phyloP scores from a whole-genome alignment of 1,140 invertebrate species.

The Sminthurides bifidus region DNA sequence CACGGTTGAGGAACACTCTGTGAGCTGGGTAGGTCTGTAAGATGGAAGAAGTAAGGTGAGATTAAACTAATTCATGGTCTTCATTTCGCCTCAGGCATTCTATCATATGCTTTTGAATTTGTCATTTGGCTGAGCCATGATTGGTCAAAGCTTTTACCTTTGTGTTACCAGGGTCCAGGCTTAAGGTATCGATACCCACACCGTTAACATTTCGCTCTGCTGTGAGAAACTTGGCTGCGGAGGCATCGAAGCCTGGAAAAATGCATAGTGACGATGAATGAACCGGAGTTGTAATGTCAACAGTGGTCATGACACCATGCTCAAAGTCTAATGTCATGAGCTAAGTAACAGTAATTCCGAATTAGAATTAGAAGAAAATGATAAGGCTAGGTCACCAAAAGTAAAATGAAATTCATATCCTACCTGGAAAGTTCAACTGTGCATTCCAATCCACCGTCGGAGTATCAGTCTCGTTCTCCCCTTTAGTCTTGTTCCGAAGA shows the following conservation, averaged over 20 bases:
- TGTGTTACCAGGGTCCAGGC: constrained; percentile 44
- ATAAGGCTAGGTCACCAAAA: not conserved
- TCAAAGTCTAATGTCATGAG: not conserved
- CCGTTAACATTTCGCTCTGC: constrained; percentile 6
- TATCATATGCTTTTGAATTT: not conserved
- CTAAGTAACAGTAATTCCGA: not conserved
- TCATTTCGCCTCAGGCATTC: not conserved
- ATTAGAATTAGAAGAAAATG: not conserved
- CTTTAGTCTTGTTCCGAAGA: not conserved
- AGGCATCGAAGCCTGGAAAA: constrained; percentile 5
- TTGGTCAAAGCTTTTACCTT: not conserved
- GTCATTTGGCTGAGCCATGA: not conserved
- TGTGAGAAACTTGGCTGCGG: constrained; percentile 8
- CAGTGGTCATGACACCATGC: not conserved
- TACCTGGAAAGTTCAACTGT: constrained; percentile 36
- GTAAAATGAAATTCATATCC: not conserved
- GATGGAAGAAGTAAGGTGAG: not conserved
- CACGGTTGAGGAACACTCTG: constrained; percentile 39
- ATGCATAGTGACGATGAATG: not conserved
- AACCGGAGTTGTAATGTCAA: not conserved
- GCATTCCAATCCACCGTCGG: not conserved
- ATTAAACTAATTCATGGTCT: not conserved
- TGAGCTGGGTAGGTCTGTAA: constrained; percentile 36
- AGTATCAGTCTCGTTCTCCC: not conserved
- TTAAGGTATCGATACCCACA: constrained; percentile 46